Evolutionary conservation across 2,113 vertebrate genomes (phyloP).

Genomic region (Taxidea taxus): DNA sequence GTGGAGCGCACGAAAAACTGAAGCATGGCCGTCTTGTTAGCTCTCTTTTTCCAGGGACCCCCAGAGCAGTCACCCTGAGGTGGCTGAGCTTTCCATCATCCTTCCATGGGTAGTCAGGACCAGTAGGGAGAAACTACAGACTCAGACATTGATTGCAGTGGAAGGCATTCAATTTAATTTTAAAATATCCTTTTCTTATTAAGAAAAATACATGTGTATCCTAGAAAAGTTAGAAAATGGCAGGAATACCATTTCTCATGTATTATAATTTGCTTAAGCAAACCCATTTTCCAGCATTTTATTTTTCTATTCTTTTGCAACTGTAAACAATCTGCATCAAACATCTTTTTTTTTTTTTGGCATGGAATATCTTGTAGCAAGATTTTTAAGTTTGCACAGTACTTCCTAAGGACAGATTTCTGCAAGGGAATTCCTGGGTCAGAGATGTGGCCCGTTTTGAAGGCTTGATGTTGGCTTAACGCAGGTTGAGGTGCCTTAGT

Average conservation of each 20-base stretch:
- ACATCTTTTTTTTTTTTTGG: no score
- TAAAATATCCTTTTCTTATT: background rate
- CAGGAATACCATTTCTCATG: background rate
- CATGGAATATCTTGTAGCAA: background rate
- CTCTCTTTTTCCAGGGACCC: background rate
- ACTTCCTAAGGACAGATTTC: constrained; percentile 3
- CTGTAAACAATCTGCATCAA: background rate
- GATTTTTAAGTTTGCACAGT: background rate
- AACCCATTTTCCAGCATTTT: background rate
- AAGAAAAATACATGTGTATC: background rate
- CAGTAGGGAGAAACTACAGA: background rate
- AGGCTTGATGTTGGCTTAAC: background rate
- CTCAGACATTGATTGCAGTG: background rate
- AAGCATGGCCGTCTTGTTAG: background rate
- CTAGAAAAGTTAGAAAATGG: background rate
- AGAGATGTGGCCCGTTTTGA: background rate
- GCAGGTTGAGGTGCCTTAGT: background rate
- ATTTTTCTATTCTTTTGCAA: background rate
- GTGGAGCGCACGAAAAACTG: background rate
- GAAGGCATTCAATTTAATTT: constrained; percentile 4
- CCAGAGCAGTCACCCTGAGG: background rate
- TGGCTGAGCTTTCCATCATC: background rate
- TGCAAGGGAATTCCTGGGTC: background rate
- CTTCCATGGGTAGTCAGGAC: background rate
- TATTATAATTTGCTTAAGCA: background rate